A percentile compares a stretch with the other conserved stretches of the same genome.
phyloP scores from a whole-genome alignment of 2,797 vertebrate species.

The Pangasius krempfi region DNA sequence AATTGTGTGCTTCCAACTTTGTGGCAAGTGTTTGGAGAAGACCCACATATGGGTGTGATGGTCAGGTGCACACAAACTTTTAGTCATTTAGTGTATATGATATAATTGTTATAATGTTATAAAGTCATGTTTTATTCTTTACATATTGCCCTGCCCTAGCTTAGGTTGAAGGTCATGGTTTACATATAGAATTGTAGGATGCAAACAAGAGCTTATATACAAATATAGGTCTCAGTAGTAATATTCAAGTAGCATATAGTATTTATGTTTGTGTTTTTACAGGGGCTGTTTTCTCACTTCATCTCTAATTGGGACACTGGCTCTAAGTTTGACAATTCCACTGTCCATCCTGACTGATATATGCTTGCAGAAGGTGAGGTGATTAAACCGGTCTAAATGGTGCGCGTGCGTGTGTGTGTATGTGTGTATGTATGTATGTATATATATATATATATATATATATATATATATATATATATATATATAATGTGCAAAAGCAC shows the following conservation, averaged over 20 bases:
- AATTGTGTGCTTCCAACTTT: not conserved
- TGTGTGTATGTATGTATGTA: not conserved
- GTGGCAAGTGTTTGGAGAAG: not conserved
- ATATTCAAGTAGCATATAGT: not conserved
- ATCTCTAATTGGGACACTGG: constrained; percentile 92
- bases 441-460: not conserved
- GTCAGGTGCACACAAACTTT: not conserved
- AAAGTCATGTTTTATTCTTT: not conserved
- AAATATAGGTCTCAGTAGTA: not conserved
- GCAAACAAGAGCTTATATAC: not conserved
- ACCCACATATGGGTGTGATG: not conserved
- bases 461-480: not conserved
- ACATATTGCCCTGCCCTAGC: not conserved
- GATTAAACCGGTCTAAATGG: not conserved
- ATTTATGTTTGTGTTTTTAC: constrained; percentile 38
- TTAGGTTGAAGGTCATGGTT: not conserved
- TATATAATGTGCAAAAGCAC: not conserved
- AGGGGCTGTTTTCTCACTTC: constrained; percentile 99
- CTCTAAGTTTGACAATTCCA: constrained; percentile 94
- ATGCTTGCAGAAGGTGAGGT: constrained; percentile 91
- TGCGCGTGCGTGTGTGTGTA: not conserved
- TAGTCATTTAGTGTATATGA: not conserved
- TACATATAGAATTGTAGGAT: not conserved
- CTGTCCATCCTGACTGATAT: constrained; percentile 96
- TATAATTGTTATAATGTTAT: not conserved